Percentiles rank a stretch among this genome's conserved stretches.
Evolutionary conservation across 2,888 invertebrate species (phyloP).

Genomic region (Campoletis raptor): DNA sequence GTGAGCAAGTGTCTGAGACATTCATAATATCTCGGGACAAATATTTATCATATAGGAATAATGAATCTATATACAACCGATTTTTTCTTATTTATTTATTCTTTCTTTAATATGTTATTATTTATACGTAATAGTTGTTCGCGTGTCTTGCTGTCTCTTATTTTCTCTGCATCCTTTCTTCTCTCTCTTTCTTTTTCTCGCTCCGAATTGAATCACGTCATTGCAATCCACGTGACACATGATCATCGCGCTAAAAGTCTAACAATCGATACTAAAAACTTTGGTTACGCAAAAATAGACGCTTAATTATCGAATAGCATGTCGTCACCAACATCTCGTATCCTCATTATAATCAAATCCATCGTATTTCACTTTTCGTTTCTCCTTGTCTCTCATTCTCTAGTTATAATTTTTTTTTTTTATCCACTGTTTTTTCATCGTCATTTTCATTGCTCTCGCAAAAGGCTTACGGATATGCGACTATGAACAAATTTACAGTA

Average conservation of each 20-base stretch:
- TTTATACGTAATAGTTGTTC: conserved; percentile 63
- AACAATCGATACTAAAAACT: conserved; percentile 78
- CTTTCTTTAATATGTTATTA: conserved; percentile 59
- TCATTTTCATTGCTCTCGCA: conserved; percentile 59
- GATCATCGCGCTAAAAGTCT: conserved; percentile 66
- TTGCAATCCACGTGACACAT: conserved; percentile 58
- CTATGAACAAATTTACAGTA: conserved; percentile 83
- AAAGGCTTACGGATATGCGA: conserved; percentile 69
- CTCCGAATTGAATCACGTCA: conserved; percentile 50
- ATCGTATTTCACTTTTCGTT: conserved; percentile 29
- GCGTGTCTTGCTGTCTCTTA: conserved; percentile 42
- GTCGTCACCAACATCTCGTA: conserved; percentile 64
- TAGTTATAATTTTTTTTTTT: conserved; percentile 36
- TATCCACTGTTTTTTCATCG: conserved; percentile 49
- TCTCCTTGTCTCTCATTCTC: conserved; percentile 38
- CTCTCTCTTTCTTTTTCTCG: conserved; percentile 28
- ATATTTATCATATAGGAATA: conserved; percentile 69
- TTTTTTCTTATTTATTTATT: conserved; percentile 69
- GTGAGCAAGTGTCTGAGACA: conserved; percentile 72
- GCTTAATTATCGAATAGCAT: conserved; percentile 75
- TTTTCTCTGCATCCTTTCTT: conserved; percentile 27
- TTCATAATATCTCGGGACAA: conserved; percentile 71
- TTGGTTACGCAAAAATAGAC: conserved; percentile 84
- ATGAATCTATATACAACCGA: conserved; percentile 80
- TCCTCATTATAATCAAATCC: conserved; percentile 54